A percentile compares a stretch with the other conserved stretches of the same genome.
Conservation (phyloP, 2,113 vertebrate species). For the Catharus bicknelli region DNA sequence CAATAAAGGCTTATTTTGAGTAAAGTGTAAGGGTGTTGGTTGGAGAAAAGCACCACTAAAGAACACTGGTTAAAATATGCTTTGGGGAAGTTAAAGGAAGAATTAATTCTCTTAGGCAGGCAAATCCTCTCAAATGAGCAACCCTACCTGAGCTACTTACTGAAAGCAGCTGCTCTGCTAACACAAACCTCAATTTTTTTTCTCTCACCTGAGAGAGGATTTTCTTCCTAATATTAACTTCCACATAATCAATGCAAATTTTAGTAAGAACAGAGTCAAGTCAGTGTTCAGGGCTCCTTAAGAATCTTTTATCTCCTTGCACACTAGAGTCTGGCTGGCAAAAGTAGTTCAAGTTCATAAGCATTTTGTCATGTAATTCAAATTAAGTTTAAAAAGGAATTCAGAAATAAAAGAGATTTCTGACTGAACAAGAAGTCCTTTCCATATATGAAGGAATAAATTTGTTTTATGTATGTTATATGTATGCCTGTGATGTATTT, state of each 20-base stretch:
- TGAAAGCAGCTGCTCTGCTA: conserved; percentile 4
- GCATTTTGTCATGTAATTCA: conserved; percentile 43
- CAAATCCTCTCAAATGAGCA: not conserved
- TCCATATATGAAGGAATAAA: conserved; percentile 9
- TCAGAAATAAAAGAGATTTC: conserved; percentile 22
- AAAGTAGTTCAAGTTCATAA: not conserved
- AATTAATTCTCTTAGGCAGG: not conserved
- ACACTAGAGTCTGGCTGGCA: not conserved
- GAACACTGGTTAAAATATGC: not conserved
- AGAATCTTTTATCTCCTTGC: not conserved
- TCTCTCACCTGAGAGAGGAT: not conserved
- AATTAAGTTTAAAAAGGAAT: conserved; percentile 46
- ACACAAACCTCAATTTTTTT: not conserved
- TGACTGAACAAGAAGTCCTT: not conserved
- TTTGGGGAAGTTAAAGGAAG: not conserved
- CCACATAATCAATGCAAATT: not conserved
- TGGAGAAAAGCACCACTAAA: not conserved
- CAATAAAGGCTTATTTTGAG: not conserved
- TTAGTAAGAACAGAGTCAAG: not conserved
- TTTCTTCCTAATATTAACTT: not conserved
- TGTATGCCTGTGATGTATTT: conserved; percentile 34
- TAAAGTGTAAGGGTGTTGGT: not conserved
- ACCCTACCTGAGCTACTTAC: not conserved
- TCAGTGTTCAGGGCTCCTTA: not conserved
- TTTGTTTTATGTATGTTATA: not conserved